These are phyloP conservation scores for Hippocampus kuda DNA, from an alignment of 2,797 vertebrate genomes.

Conservation along the genomic window DNA sequence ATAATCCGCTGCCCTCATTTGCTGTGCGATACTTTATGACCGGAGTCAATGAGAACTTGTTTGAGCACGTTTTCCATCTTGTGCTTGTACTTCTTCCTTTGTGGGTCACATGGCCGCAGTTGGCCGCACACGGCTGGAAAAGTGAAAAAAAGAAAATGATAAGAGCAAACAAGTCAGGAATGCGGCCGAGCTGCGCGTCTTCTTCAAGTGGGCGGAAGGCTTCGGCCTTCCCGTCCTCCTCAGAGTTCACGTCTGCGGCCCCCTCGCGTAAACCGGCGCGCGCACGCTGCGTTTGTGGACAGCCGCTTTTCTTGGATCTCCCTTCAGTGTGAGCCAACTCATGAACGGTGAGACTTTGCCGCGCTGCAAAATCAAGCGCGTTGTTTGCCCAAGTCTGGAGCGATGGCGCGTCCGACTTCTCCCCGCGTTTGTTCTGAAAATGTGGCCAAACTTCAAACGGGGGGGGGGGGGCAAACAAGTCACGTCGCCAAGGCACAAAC, in stretches of 20 bases:
- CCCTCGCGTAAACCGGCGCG: constrained; percentile 1
- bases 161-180: constrained; percentile 29
- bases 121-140: background rate
- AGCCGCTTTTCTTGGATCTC: background rate
- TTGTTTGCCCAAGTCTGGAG: no score
- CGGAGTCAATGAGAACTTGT: no score
- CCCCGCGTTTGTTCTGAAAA: no score
- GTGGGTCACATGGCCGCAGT: background rate
- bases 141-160: constrained; percentile 11
- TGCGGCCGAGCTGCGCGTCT: constrained; percentile 36
- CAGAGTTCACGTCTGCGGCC: constrained; percentile 10
- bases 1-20: no score
- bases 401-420: no score
- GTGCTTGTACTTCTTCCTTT: background rate
- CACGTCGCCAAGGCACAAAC: no score
- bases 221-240: constrained; percentile 25
- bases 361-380: no score
- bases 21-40: no score
- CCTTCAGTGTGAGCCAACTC: background rate
- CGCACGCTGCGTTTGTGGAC: background rate
- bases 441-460: no score
- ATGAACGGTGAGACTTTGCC: background rate
- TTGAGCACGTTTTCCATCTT: background rate
- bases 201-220: constrained; percentile 22
- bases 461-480: no score